Percentiles rank a stretch among this genome's conserved stretches.
phyloP scores from a whole-genome alignment of 2,797 vertebrate genomes.

The Sciurus carolinensis region DNA sequence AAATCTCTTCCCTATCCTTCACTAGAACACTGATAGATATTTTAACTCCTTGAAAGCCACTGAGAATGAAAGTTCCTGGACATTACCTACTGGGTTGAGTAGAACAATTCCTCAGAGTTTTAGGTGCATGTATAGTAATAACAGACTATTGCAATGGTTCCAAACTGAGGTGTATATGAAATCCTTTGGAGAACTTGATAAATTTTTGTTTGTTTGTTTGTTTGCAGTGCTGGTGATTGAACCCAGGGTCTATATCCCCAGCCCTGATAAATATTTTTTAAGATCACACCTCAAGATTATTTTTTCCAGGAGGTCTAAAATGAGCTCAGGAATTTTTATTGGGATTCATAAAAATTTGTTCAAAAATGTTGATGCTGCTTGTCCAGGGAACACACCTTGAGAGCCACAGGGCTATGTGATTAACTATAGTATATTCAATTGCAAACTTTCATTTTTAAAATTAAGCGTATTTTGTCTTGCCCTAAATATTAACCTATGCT shows the following conservation, averaged over 20 bases:
- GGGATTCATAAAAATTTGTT: not conserved
- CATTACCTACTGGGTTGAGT: not conserved
- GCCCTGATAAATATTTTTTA: not conserved
- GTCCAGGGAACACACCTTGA: not conserved
- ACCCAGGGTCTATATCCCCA: no score
- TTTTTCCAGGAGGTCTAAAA: not conserved
- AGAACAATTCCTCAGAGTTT: not conserved
- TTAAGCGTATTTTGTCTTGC: not conserved
- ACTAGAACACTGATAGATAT: not conserved
- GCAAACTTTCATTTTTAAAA: not conserved
- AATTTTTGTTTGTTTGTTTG: no score
- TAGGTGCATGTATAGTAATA: rapidly evolving
- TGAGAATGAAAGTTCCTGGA: not conserved
- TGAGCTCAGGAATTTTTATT: not conserved
- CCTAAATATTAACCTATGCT: not conserved
- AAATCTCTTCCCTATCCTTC: not conserved
- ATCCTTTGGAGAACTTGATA: not conserved
- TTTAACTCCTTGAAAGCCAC: not conserved
- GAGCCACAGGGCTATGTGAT: not conserved
- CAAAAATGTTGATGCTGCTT: not conserved
- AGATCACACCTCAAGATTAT: not conserved
- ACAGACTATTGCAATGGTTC: not conserved
- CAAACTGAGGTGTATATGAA: not conserved
- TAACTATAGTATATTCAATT: not conserved
- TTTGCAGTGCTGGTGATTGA: no score